These are phyloP conservation scores for Andrena dorsata DNA, from an alignment of 2,888 invertebrate genomes.

Conservation along the genomic window DNA sequence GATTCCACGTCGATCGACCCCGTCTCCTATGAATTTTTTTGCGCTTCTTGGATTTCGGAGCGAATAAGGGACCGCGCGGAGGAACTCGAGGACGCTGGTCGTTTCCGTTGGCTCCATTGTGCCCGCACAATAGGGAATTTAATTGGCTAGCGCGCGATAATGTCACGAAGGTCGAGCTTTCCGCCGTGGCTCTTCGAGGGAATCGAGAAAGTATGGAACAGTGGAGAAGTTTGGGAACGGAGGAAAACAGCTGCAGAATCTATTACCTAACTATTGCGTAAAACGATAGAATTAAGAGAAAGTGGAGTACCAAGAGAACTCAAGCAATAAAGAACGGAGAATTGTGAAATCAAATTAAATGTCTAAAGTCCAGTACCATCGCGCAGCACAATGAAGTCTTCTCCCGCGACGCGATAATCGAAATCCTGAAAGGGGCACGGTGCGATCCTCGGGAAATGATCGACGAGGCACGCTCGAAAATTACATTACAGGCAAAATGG, in stretches of 20 bases:
- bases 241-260: not conserved
- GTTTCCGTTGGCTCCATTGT: constrained; percentile 4
- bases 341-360: no score
- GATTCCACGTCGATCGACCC: constrained; percentile 11
- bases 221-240: no score
- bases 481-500: constrained; percentile 80
- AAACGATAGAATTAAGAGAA: no score
- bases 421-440: constrained; percentile 9
- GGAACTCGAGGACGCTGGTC: not conserved
- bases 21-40: not conserved
- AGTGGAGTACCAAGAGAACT: no score
- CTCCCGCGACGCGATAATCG: constrained; percentile 48
- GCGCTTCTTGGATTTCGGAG: not conserved
- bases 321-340: no score
- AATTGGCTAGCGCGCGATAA: constrained; percentile 18
- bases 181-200: not conserved
- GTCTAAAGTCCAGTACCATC: no score
- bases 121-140: constrained; percentile 20
- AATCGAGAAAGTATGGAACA: not conserved
- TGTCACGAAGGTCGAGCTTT: not conserved
- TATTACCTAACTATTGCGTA: no score
- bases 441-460: constrained; percentile 64
- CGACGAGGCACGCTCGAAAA: constrained; percentile 72
- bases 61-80: not conserved
- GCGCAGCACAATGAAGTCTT: constrained; percentile 2